A percentile compares a stretch with the other conserved stretches of the same genome.
Evolutionary conservation across 37 sponge, comb jelly and placozoan genomes (phyloP).

Genomic region (Diacarnus erythraeanus): DNA sequence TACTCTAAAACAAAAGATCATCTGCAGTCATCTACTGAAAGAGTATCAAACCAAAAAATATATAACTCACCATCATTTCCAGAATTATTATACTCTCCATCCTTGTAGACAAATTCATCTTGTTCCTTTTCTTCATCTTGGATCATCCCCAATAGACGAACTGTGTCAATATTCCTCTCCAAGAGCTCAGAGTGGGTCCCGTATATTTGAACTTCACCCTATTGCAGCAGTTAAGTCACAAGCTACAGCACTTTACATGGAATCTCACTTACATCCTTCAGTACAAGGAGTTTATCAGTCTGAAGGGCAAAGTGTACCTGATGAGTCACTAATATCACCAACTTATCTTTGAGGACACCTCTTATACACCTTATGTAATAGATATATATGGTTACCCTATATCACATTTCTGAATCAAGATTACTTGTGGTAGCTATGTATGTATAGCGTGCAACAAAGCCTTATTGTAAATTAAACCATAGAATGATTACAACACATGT

Average conservation of each 20-base stretch:
- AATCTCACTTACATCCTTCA: constrained; percentile 63
- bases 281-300: constrained; percentile 68
- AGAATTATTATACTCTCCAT: neutral
- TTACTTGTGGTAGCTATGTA: neutral
- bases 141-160: constrained; percentile 13
- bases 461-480: neutral
- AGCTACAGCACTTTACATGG: neutral
- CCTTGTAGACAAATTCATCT: constrained; percentile 5
- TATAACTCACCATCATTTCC: neutral
- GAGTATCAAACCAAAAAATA: too few species aligned
- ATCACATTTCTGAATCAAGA: neutral
- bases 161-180: constrained; percentile 13
- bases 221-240: neutral
- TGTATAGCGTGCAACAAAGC: neutral
- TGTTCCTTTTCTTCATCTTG: neutral
- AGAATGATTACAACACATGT: neutral
- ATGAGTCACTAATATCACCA: constrained; percentile 80
- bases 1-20: too few species aligned
- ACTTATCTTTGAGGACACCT: constrained; percentile 50
- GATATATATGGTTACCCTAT: neutral
- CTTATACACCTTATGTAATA: constrained; percentile 23
- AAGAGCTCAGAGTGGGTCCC: constrained; percentile 21
- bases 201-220: constrained; percentile 32
- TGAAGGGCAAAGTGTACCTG: constrained; percentile 83
- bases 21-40: too few species aligned